A percentile compares a stretch with the other conserved stretches of the same genome.
Conservation (phyloP, 2,888 invertebrate species). For the Dendrolimus pini region DNA sequence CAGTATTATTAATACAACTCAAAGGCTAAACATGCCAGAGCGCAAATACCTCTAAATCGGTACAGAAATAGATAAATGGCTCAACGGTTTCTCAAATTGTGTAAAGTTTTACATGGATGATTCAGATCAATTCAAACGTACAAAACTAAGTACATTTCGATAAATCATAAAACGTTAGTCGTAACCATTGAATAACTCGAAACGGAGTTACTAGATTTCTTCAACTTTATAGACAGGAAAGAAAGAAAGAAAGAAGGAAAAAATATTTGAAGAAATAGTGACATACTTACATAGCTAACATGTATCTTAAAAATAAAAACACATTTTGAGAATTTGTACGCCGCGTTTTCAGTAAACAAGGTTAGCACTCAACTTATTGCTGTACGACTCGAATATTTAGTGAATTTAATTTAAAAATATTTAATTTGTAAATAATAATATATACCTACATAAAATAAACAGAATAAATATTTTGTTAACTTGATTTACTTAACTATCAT, state of each 20-base stretch:
- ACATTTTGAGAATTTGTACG: too few species aligned
- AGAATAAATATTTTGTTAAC: too few species aligned
- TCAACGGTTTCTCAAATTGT: constrained; percentile 4
- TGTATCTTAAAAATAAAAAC: too few species aligned
- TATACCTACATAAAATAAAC: too few species aligned
- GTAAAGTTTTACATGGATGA: constrained; percentile 6
- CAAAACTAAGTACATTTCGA: constrained; percentile 2
- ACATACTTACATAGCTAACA: too few species aligned
- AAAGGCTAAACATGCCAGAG: background rate
- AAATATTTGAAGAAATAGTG: background rate
- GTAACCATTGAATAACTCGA: constrained; percentile 4
- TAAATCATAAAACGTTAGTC: constrained; percentile 12
- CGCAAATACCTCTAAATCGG: background rate
- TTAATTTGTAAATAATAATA: too few species aligned
- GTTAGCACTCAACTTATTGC: too few species aligned
- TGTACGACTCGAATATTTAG: too few species aligned
- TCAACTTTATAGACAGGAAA: background rate
- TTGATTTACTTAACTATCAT: too few species aligned
- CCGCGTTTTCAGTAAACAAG: too few species aligned
- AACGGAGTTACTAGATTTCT: background rate
- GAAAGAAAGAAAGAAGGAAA: background rate
- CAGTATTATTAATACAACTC: constrained; percentile 3
- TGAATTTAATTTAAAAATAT: too few species aligned
- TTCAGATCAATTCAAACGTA: constrained; percentile 7
- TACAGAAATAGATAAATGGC: constrained; percentile 7